Conservation (phyloP, 2,888 invertebrate genomes). For the Ochropacha duplaris region DNA sequence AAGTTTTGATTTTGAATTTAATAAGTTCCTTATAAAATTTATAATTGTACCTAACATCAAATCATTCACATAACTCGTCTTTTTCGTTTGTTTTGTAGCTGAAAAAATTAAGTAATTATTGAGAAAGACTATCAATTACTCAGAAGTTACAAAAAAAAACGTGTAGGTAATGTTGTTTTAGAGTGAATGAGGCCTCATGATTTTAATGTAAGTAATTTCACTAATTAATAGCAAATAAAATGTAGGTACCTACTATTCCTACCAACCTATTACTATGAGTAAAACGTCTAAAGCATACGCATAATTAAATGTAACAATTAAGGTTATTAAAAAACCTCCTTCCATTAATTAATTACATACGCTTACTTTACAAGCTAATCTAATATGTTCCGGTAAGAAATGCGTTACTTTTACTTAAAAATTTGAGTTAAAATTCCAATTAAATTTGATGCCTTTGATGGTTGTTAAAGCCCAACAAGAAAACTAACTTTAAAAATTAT, state of each 20-base stretch:
- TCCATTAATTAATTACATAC: slow-evolving; percentile 44
- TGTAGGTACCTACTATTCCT: no score
- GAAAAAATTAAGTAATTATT: no score
- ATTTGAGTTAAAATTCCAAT: neutral
- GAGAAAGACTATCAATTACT: neutral
- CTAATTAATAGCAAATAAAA: neutral
- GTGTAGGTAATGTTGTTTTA: neutral
- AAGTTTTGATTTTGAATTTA: no score
- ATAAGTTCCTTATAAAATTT: no score
- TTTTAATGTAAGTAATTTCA: neutral
- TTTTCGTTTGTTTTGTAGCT: no score
- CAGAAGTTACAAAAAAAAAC: neutral
- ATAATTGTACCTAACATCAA: no score
- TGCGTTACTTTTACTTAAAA: slow-evolving; percentile 14
- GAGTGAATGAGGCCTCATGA: neutral
- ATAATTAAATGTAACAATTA: slow-evolving; percentile 53
- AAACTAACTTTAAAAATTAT: neutral
- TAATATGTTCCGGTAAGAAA: slow-evolving; percentile 35
- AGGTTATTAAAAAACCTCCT: slow-evolving; percentile 46
- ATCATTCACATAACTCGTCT: no score
- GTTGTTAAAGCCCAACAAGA: no score
- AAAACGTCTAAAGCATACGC: slow-evolving; percentile 19
- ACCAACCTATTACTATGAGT: slow-evolving; percentile 15
- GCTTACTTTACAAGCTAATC: slow-evolving; percentile 48
- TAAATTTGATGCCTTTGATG: no score